Conservation (phyloP, 2,113 vertebrate genomes). For the Phylloscopus trochiloides region DNA sequence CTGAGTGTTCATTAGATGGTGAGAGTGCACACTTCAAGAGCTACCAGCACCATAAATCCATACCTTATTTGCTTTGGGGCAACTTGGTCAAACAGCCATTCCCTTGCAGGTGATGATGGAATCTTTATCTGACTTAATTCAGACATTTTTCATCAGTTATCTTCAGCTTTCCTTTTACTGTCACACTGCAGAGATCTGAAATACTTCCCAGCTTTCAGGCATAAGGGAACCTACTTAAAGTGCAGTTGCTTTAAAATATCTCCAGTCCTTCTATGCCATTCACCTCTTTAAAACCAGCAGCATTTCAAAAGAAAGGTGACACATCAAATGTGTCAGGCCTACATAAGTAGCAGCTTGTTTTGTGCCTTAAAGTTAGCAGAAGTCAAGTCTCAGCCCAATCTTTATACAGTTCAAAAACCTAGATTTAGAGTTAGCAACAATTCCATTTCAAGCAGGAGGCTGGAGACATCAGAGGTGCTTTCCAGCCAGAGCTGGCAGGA, state of each 20-base stretch:
- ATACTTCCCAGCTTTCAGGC: neutral
- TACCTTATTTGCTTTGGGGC: neutral
- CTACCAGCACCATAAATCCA: neutral
- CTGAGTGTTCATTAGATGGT: neutral
- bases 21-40: neutral
- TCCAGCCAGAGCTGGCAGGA: neutral
- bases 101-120: neutral
- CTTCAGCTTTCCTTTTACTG: neutral
- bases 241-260: neutral
- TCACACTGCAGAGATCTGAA: neutral
- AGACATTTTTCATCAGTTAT: neutral
- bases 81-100: neutral
- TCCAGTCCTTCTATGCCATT: neutral
- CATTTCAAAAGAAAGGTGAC: neutral
- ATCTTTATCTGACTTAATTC: neutral
- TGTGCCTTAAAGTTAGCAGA: neutral
- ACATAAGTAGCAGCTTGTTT: accelerated
- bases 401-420: neutral
- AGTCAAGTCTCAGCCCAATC: neutral
- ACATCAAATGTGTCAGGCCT: neutral
- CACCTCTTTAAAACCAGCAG: neutral
- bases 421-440: neutral
- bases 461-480: neutral
- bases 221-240: neutral
- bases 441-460: neutral